phyloP scores from a whole-genome alignment of 2,797 vertebrate species.

The Galagoides demidoff region DNA sequence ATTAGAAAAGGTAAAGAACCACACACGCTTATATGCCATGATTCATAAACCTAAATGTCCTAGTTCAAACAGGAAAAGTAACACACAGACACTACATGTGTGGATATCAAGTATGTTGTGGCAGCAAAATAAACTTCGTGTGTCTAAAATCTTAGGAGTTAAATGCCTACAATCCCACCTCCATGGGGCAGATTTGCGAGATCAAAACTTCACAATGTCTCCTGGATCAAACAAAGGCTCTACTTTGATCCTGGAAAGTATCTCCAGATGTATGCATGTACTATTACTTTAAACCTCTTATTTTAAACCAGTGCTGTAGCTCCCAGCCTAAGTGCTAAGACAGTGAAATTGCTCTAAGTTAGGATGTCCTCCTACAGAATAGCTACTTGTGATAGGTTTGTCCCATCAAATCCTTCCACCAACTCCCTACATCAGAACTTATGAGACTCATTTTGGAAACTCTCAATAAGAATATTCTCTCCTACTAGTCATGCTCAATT shows the following conservation, averaged over 20 bases:
- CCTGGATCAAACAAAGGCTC: neutral
- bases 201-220: neutral
- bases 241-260: neutral
- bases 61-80: neutral
- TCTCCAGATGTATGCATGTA: neutral
- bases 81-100: neutral
- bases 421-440: neutral
- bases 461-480: neutral
- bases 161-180: neutral
- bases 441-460: neutral
- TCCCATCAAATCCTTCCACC: neutral
- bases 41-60: neutral
- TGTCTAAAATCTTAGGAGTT: neutral
- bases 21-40: neutral
- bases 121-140: slow-evolving; percentile 16
- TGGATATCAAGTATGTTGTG: neutral
- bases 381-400: neutral
- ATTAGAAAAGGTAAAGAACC: slow-evolving; percentile 16
- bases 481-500: neutral
- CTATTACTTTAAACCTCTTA: neutral
- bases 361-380: neutral
- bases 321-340: neutral
- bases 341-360: neutral
- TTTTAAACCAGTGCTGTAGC: neutral
- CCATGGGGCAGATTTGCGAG: neutral